A percentile compares a stretch with the other conserved stretches of the same genome.
Conservation (phyloP, 2,888 invertebrate genomes). For the Onchidella celtica region DNA sequence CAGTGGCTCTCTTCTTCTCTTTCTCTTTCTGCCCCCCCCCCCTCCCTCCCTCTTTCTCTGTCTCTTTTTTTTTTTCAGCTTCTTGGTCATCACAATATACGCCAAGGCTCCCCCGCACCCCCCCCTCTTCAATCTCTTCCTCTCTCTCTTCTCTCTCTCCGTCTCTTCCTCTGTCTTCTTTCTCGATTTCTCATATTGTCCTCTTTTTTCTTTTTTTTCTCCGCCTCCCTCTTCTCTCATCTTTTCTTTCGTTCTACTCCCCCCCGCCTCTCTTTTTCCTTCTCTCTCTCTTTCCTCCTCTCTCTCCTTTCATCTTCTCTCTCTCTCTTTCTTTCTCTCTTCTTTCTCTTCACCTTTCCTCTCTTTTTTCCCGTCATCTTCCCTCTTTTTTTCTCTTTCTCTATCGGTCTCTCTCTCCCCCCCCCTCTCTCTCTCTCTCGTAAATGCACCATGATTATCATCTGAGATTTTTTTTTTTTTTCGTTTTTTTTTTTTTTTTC, state of each 20-base stretch:
- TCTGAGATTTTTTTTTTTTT: no score
- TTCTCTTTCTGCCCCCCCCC: no score
- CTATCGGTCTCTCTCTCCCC: not conserved
- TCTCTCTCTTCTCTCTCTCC: constrained; percentile 14
- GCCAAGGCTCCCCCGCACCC: no score
- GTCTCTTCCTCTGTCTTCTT: not conserved
- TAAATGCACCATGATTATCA: not conserved
- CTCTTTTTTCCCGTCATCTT: not conserved
- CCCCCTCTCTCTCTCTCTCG: not conserved
- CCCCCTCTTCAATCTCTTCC: no score
- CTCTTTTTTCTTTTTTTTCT: not conserved
- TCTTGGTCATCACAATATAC: no score
- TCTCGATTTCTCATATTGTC: not conserved
- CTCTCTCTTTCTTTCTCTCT: not conserved
- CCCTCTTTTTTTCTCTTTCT: not conserved
- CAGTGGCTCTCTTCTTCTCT: no score
- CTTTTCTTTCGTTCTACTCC: not conserved
- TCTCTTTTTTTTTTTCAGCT: no score
- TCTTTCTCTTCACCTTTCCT: not conserved
- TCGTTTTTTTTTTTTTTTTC: no score
- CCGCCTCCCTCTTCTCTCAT: not conserved
- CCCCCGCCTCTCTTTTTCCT: not conserved
- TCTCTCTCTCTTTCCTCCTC: not conserved
- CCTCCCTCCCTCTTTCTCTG: no score
- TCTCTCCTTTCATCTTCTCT: not conserved